Base-by-base conservation (phyloP, 2,888 invertebrate species). In the Sycophila texana region DNA sequence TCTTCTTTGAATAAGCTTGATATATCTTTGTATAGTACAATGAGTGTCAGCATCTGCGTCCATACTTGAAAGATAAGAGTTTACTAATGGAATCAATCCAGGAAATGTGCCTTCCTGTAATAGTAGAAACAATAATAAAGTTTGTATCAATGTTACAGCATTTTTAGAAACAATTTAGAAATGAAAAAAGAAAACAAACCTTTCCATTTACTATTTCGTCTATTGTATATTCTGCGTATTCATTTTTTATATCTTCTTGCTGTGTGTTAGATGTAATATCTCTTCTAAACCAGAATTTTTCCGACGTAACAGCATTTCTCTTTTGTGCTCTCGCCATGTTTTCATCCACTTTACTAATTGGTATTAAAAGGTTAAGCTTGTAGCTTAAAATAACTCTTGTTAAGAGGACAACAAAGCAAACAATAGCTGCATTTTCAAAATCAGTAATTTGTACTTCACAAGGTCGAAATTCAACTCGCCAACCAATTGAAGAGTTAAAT, bases 391-490 rank as follows among this genome's bases (percentile, higher is more conserved):
- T 99, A 82, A 98, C 99, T 83, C 99, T 92, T 0, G 99, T 99
- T 82, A 99, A 93, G 67, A 99, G 92, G 20, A 99, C 99, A 16
- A 99, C 95, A 91, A 99, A 99, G 89, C 98, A 98, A 22, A 98
- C 98, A 86, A 98, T 96, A 4, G 99, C 99, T 0, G 99, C 99
- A 92, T 99, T 99, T 92, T 99, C 99, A 92, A 99, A 99, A 92
- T 99, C 99, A 0, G 99, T 99, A 84, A 99, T 94, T 91, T 99
- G 99, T 22, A 98, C 96, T 91, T 98, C 98, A 90, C 99, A 99
- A 60, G 99, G 99, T 47, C 99, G 94, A 92, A 99, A 99, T 92
- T 99, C 99, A 0, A 99, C 99, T 84, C 99, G 94, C 99, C 99
- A 99, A 55, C 99, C 99, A 87, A 99, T 99, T 70, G 96, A 93